Percentiles rank a stretch among this genome's conserved stretches.
phyloP scores from a whole-genome alignment of 2,797 vertebrate species.

The Pterois miles region DNA sequence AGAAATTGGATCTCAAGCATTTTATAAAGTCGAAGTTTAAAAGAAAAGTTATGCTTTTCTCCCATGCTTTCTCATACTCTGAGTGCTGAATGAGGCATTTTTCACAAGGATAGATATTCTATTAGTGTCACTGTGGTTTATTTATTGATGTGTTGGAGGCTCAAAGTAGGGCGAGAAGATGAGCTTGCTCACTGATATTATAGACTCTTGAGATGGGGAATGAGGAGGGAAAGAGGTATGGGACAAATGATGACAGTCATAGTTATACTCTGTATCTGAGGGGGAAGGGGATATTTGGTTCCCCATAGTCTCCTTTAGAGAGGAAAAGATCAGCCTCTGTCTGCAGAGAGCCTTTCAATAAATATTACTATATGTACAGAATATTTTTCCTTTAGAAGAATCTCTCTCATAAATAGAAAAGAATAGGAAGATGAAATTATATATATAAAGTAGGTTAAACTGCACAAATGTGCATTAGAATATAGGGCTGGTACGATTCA shows the following conservation, averaged over 20 bases:
- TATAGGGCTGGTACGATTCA: background rate
- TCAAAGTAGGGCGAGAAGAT: slow-evolving; percentile 73
- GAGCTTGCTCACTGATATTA: slow-evolving; percentile 62
- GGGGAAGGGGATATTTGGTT: background rate
- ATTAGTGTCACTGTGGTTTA: slow-evolving; percentile 71
- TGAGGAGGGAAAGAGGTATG: slow-evolving; percentile 22
- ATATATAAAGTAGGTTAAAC: slow-evolving; percentile 24
- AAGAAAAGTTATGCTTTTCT: slow-evolving; percentile 27
- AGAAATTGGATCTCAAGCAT: slow-evolving; percentile 56
- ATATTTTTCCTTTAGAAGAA: slow-evolving; percentile 1
- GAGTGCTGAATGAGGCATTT: slow-evolving; percentile 72
- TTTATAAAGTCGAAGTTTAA: slow-evolving; percentile 47
- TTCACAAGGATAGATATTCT: slow-evolving; percentile 70
- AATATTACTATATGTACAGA: background rate
- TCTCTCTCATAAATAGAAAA: background rate
- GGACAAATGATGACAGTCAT: slow-evolving; percentile 41
- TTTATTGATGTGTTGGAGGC: slow-evolving; percentile 77
- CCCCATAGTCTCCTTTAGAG: background rate
- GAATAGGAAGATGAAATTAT: background rate
- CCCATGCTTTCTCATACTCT: slow-evolving; percentile 15
- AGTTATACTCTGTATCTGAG: slow-evolving; percentile 7
- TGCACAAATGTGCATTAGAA: background rate
- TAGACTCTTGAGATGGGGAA: slow-evolving; percentile 46
- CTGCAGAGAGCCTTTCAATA: background rate
- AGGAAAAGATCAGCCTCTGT: background rate